Base-by-base conservation (phyloP, 2,113 vertebrate species). In the Grallaria varia region DNA sequence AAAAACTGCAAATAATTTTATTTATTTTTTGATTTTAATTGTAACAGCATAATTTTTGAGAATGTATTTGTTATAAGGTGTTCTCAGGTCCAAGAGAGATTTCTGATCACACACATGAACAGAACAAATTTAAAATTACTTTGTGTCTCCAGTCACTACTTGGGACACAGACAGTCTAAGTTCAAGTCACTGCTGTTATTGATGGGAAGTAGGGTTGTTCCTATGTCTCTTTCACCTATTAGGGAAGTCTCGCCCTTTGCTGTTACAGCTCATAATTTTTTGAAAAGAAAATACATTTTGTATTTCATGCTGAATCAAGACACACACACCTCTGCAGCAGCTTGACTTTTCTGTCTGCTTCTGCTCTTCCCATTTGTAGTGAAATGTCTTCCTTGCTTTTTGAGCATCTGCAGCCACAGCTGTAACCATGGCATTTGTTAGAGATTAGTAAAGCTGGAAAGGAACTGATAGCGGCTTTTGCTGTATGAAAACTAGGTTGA, bases 151-250 rank as follows among this genome's bases (percentile, higher is more conserved):
- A n/a, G 69, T 71, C 30, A 27, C 14, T 40, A 42, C 8, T 30
- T 47, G 10, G 67, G 35, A 52, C 60, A 21, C 33, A 85, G 21
- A 35, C 10, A 59, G 7, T 42, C 7, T 28, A 23, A 60, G 6
- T 87, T 75, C 15, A 55, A 35, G 49, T 35, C 47, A 59, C 8
- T 71, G 47, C 11, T 84, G 10, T 37, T 58, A 21, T 9, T 79
- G 20, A 35, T 86, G 64, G 45, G 72, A 66, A 66, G 10, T 28
- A 44, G 13, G 10, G 12, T 12, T 79, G 35, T 22, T 67, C 10
- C n/a, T 7, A 9, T 3, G 0, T 28, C 8, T 49, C 31, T 53
- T 33, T 72, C 28, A 31, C 3, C 19, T 37, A 4, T 2, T 4
- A 78, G 24, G 8, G 31, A 79, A 14, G 20, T 83, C 25, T 88